Evolutionary conservation across 2,797 vertebrate species (phyloP).

Genomic region (Artibeus lituratus): DNA sequence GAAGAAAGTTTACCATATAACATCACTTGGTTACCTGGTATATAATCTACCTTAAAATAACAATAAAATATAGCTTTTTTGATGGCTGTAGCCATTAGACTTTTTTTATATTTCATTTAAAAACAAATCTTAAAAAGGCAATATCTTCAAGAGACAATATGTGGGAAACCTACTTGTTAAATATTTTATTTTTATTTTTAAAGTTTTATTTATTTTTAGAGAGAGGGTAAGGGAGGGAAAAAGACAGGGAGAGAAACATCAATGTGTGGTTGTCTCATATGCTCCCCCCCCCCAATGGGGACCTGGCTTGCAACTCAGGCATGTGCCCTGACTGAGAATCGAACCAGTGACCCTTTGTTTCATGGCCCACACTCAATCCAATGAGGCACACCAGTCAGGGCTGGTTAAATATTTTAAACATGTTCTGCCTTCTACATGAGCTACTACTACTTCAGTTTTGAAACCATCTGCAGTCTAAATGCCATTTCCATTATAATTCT

Average conservation of each 20-base stretch:
- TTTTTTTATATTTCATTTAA: background rate
- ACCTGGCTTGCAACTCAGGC: too few relatives aligned
- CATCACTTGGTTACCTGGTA: background rate
- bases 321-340: too few relatives aligned
- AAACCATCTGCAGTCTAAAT: background rate
- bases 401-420: background rate
- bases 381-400: too few relatives aligned
- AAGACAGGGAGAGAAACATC: too few relatives aligned
- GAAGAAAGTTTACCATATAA: background rate
- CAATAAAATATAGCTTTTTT: background rate
- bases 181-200: too few relatives aligned
- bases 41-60: background rate
- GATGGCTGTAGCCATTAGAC: background rate
- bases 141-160: background rate
- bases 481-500: background rate
- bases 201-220: too few relatives aligned
- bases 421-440: background rate
- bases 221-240: too few relatives aligned
- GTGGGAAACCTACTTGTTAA: background rate
- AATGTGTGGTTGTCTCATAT: too few relatives aligned
- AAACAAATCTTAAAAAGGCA: background rate
- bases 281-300: too few relatives aligned
- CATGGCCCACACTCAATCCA: too few relatives aligned
- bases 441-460: background rate
- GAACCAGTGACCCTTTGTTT: too few relatives aligned